phyloP scores from a whole-genome alignment of 2,797 vertebrate genomes.

The Halcyon leucocephala region DNA sequence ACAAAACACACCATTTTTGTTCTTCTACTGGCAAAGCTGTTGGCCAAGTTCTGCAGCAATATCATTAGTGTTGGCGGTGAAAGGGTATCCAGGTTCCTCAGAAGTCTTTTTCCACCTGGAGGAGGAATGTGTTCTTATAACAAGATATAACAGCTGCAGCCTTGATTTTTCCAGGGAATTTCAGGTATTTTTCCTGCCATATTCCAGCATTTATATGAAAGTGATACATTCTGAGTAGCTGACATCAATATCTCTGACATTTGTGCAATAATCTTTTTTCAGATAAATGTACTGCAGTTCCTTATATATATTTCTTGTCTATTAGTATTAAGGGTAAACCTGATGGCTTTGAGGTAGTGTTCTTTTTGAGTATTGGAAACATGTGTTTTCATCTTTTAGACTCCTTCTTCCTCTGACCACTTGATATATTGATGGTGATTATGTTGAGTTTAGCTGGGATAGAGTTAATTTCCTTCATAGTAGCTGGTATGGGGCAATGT shows the following conservation, averaged over 20 bases:
- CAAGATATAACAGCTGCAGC: background rate
- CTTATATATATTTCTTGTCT: background rate
- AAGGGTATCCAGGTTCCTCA: background rate
- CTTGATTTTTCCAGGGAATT: background rate
- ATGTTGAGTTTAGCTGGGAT: background rate
- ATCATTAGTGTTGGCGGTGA: background rate
- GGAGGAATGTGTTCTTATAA: background rate
- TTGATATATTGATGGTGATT: background rate
- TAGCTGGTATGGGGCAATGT: accelerated
- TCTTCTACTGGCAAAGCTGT: background rate
- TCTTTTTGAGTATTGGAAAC: background rate
- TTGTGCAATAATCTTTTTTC: background rate
- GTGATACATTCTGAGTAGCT: background rate
- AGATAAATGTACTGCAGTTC: background rate
- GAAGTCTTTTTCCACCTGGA: background rate
- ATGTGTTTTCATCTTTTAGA: background rate
- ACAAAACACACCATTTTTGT: accelerated
- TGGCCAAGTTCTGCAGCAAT: background rate
- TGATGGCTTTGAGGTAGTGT: background rate
- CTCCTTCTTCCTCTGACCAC: background rate
- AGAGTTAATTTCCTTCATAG: background rate
- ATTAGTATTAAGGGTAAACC: background rate
- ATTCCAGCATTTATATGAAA: background rate
- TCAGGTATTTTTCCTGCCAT: background rate
- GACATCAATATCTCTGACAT: background rate